Evolutionary conservation across 2,113 vertebrate species (phyloP), one percentile per base, ranked within the genome.

Genomic region (Nibea coibor): DNA sequence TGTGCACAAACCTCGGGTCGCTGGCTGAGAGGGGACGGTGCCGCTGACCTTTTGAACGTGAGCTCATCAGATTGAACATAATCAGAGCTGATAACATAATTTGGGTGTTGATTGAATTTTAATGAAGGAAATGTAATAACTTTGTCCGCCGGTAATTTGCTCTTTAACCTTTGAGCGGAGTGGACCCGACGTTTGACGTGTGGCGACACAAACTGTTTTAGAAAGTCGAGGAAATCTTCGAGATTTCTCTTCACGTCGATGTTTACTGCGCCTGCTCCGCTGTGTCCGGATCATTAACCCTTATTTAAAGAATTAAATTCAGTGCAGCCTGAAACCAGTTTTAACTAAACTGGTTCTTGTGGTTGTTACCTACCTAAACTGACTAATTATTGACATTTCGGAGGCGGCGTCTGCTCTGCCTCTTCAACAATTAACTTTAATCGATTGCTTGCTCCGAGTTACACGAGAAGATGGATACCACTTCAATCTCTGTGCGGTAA

Each of bases 51-150:
- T 89, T 80, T 59, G 9, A 5, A 72, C 19, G 22, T 31, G 50
- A 78, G 71, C 75, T 80, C 62, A 10, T 71, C 50, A 61, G 58
- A 20, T 50, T 59, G 70, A 71, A 45, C 50, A 2, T 77, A 76
- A 83, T 85, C 65, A 71, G 22, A 80, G 75, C 3, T 59, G 82
- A 89, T 45, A 45, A 17, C 39, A 15, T 75, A 8, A 65, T 65
- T 82, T 79, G 65, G 50, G n/a, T 19, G 51, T 12, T 85, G 57
- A 83, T 83, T 81, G 59, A 65, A 80, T 75, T 61, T 54, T 87
- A 86, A 89, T 83, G 71, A 81, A 62, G 59, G 67, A 79, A 79
- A 69, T 66, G 62, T 66, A 84, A 87, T 77, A 77, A 73, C 28
- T 70, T 86, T 85, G 15, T 47, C 75, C 62, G 9, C 20, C 16